These are phyloP conservation scores for Leptatherina wallacei DNA, from an alignment of 2,797 vertebrate genomes.

Conservation along the genomic window DNA sequence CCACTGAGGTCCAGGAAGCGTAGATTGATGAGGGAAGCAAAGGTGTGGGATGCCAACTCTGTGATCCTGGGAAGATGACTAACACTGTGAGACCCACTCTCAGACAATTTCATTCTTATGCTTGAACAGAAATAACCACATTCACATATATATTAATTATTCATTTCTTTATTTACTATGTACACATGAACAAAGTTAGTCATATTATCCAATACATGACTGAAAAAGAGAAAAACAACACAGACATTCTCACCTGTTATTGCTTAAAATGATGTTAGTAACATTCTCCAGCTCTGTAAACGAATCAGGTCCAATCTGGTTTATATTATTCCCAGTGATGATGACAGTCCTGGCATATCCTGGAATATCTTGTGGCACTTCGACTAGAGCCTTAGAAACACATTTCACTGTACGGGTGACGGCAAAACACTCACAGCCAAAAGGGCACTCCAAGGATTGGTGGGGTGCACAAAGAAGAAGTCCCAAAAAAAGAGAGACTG, in stretches of 20 bases:
- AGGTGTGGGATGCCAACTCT: conserved; percentile 78
- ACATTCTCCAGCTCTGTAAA: conserved; percentile 79
- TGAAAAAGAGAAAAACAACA: conserved; percentile 13
- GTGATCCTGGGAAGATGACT: conserved; percentile 75
- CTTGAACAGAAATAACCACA: neutral
- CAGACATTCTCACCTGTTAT: conserved; percentile 81
- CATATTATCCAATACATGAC: conserved; percentile 25
- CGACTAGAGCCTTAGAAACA: conserved; percentile 73
- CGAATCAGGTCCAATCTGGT: conserved; percentile 69
- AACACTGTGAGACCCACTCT: conserved; percentile 39
- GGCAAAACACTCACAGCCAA: conserved; percentile 80
- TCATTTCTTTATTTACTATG: conserved; percentile 45
- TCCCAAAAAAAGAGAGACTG: conserved; percentile 54
- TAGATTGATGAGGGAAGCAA: conserved; percentile 78
- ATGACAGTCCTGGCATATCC: conserved; percentile 74
- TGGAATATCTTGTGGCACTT: conserved; percentile 77
- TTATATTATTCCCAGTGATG: conserved; percentile 80
- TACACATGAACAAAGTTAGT: conserved; percentile 33
- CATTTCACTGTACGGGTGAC: conserved; percentile 79
- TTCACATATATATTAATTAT: conserved; percentile 14
- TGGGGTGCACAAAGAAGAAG: conserved; percentile 63
- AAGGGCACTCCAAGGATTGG: conserved; percentile 73
- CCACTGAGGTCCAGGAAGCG: conserved; percentile 82
- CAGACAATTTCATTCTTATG: neutral
- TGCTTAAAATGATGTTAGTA: conserved; percentile 82